These are phyloP conservation scores for Resseliella maxima DNA, from an alignment of 2,888 invertebrate genomes.

Conservation along the genomic window DNA sequence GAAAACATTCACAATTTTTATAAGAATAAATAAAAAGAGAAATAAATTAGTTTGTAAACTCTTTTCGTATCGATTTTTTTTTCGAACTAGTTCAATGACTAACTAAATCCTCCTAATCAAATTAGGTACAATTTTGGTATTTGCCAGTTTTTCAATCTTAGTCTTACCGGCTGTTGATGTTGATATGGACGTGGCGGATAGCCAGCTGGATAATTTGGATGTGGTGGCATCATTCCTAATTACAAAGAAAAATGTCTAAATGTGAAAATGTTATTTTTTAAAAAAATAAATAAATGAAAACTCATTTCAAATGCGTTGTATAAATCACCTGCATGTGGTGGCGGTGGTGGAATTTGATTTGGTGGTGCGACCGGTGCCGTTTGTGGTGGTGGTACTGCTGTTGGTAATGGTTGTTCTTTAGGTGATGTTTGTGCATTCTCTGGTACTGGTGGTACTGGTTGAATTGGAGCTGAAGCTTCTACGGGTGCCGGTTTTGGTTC, in stretches of 20 bases:
- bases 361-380: conserved; percentile 54
- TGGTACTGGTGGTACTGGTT: conserved; percentile 57
- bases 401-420: conserved; percentile 58
- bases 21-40: no score
- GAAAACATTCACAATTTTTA: no score
- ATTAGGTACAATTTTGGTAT: no score
- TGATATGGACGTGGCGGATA: conserved; percentile 5
- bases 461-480: conserved; percentile 59
- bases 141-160: background rate
- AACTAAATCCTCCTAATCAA: no score
- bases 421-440: no score
- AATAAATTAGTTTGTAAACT: no score
- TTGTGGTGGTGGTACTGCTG: conserved; percentile 56
- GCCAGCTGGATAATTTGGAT: conserved; percentile 11
- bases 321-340: conserved; percentile 57
- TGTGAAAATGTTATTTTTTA: no score
- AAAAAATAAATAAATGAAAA: no score
- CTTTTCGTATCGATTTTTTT: background rate
- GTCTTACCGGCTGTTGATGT: conserved; percentile 8
- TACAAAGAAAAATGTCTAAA: no score
- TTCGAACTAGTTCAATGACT: background rate
- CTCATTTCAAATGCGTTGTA: background rate
- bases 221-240: conserved; percentile 24
- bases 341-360: conserved; percentile 58
- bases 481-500: background rate